phyloP scores from a whole-genome alignment of 2,888 invertebrate species.

The Cataglyphis altisquamis region DNA sequence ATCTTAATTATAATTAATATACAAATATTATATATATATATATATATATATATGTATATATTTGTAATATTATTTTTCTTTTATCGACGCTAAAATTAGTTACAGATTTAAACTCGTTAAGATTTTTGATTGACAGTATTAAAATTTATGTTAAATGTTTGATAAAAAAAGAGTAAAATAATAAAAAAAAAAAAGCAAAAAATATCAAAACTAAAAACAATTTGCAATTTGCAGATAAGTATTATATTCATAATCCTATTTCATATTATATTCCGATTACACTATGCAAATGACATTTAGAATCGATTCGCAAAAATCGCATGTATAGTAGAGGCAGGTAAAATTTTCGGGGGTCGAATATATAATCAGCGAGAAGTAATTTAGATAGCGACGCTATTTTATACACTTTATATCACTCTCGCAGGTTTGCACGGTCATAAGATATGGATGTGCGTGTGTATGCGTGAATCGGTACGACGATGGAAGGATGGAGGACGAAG shows the following conservation, averaged over 20 bases:
- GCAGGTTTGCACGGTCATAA: conserved; percentile 20
- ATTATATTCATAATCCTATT: conserved; percentile 2
- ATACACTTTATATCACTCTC: conserved; percentile 73
- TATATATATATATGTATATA: background rate
- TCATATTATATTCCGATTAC: background rate
- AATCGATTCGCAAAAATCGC: background rate
- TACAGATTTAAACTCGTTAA: background rate
- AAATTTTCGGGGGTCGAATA: conserved; percentile 40
- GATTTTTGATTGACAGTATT: background rate
- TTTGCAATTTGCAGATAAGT: background rate
- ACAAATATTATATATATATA: background rate
- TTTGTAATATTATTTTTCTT: background rate
- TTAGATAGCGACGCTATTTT: conserved; percentile 81
- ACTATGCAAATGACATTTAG: background rate
- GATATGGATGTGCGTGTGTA: background rate
- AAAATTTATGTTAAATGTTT: background rate
- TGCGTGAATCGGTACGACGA: background rate
- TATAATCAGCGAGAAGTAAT: conserved; percentile 78
- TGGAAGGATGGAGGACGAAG: conserved; percentile 43
- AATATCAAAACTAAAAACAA: background rate
- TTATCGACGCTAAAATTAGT: background rate
- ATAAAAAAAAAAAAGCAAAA: background rate
- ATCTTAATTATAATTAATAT: background rate
- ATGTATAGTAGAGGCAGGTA: background rate
- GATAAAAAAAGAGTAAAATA: background rate